A percentile compares a stretch with the other conserved stretches of the same genome.
Conservation (phyloP, 2,797 vertebrate genomes). For the Phrynocephalus vlangalii region DNA sequence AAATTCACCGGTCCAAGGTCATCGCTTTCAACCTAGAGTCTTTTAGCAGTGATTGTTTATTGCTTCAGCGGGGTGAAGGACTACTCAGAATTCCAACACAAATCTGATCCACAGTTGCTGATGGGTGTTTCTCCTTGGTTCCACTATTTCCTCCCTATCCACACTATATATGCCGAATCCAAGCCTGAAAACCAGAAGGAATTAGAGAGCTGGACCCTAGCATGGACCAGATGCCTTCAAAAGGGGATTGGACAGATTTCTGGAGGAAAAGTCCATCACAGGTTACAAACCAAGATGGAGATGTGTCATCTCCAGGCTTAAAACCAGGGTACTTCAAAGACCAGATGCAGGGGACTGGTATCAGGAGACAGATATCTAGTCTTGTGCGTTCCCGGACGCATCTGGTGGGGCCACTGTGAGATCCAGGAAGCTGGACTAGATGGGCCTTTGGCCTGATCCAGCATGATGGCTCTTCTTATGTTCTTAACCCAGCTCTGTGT, state of each 20-base stretch:
- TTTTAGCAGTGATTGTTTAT: not conserved
- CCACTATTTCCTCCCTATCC: not conserved
- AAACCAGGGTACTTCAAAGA: not conserved
- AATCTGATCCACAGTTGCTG: not conserved
- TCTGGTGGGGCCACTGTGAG: too few relatives aligned
- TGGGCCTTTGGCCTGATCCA: too few relatives aligned
- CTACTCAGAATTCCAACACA: not conserved
- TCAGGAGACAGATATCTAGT: not conserved
- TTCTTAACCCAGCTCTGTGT: not conserved
- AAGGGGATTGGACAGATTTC: too few relatives aligned
- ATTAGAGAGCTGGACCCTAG: not conserved
- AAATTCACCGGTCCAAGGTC: not conserved
- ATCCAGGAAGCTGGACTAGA: too few relatives aligned
- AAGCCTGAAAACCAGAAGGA: not conserved
- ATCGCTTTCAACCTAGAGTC: not conserved
- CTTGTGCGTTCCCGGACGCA: too few relatives aligned
- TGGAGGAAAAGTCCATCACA: too few relatives aligned
- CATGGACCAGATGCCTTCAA: not conserved
- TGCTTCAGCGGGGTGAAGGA: not conserved
- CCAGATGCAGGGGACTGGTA: not conserved
- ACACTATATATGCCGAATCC: not conserved
- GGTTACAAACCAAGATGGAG: too few relatives aligned
- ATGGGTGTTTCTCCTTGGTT: not conserved
- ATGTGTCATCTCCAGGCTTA: too few relatives aligned
- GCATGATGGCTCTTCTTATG: too few relatives aligned